Evolutionary conservation across 1,140 invertebrate species (phyloP).

Genomic region (Magallana angulata): DNA sequence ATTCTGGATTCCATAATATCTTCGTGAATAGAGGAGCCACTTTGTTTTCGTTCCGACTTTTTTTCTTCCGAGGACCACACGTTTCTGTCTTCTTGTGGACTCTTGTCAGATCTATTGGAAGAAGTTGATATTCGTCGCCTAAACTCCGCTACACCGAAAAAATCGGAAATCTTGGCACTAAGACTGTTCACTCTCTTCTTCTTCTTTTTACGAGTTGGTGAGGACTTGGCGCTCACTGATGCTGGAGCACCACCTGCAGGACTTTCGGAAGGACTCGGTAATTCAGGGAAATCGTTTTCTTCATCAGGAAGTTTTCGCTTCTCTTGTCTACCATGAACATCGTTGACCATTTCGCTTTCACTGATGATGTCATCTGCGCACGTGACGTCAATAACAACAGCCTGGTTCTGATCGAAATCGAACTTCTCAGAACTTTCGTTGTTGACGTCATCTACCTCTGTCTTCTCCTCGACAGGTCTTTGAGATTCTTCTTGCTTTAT

Average conservation of each 20-base stretch:
- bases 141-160: neutral
- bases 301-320: neutral
- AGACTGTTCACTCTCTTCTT: neutral
- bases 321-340: neutral
- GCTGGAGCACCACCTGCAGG: neutral
- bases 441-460: neutral
- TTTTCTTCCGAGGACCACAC: neutral
- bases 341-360: neutral
- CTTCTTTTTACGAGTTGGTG: constrained; percentile 3
- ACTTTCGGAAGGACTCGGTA: neutral
- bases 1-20: neutral
- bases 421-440: neutral
- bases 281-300: neutral
- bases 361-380: neutral
- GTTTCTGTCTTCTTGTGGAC: neutral
- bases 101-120: constrained; percentile 5
- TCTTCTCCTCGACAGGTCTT: neutral
- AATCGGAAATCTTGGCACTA: neutral
- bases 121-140: constrained; percentile 1
- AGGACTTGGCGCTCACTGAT: neutral
- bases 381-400: neutral
- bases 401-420: neutral
- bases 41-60: neutral
- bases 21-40: constrained; percentile 8
- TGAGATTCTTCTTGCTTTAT: neutral